Evolutionary conservation across 2,888 invertebrate genomes (phyloP).

Genomic region (Vesta saturnalis): DNA sequence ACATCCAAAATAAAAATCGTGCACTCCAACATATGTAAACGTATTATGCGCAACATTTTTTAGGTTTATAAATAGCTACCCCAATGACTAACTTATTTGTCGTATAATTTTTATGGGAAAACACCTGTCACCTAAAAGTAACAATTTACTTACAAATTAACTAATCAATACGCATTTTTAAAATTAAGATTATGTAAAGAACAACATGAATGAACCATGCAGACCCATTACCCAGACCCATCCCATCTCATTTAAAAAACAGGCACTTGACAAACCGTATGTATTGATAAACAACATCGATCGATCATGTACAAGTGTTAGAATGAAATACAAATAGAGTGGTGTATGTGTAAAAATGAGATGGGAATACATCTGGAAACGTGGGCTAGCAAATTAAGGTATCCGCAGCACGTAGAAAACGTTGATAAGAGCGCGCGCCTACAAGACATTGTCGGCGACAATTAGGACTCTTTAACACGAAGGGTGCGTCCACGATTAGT

Average conservation of each 20-base stretch:
- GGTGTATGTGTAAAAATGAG: conserved; percentile 21
- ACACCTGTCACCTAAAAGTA: background rate
- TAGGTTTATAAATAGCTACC: too few relatives aligned
- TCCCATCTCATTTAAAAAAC: conserved; percentile 53
- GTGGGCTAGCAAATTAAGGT: conserved; percentile 54
- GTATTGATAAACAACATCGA: conserved; percentile 53
- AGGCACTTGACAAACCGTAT: conserved; percentile 55
- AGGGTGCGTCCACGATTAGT: conserved; percentile 49
- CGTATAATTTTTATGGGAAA: too few relatives aligned
- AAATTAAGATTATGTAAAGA: background rate
- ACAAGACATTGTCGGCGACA: conserved; percentile 54
- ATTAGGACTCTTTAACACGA: conserved; percentile 54
- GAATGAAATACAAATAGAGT: conserved; percentile 32
- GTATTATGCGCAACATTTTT: too few relatives aligned
- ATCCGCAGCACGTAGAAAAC: conserved; percentile 52
- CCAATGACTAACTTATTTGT: too few relatives aligned
- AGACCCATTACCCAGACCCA: conserved; percentile 34
- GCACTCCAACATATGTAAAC: too few relatives aligned
- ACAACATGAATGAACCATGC: background rate
- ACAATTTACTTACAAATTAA: conserved; percentile 1
- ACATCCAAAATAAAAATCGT: too few relatives aligned
- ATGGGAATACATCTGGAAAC: conserved; percentile 26
- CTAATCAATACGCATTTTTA: background rate
- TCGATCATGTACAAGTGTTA: conserved; percentile 51
- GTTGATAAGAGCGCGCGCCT: conserved; percentile 48